Evolutionary conservation across 2,797 vertebrate species (phyloP).

Genomic region (Schizopygopsis pylzovi): DNA sequence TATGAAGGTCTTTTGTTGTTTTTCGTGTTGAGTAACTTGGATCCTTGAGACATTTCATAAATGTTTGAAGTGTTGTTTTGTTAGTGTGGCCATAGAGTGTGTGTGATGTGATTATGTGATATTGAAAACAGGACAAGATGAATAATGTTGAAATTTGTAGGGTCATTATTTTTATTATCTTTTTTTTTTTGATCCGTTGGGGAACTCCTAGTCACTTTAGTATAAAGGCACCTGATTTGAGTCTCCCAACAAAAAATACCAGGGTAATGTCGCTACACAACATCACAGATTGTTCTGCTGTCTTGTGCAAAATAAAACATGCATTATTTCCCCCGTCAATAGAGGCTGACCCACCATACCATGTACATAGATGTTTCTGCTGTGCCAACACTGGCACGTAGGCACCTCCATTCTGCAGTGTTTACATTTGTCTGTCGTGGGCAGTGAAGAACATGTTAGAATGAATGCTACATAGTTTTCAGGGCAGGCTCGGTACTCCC

Average conservation of each 20-base stretch:
- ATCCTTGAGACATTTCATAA: constrained; percentile 92
- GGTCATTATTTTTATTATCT: constrained; percentile 63
- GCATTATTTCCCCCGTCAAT: constrained; percentile 66
- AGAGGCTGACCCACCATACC: constrained; percentile 70
- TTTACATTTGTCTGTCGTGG: constrained; percentile 82
- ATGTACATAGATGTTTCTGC: constrained; percentile 70
- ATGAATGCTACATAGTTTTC: constrained; percentile 45
- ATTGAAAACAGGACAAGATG: constrained; percentile 68
- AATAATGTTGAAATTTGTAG: constrained; percentile 66
- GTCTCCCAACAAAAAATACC: constrained; percentile 55
- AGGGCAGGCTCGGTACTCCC: constrained; percentile 41
- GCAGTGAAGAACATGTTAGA: constrained; percentile 69
- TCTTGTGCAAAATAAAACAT: constrained; percentile 66
- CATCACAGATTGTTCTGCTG: constrained; percentile 73
- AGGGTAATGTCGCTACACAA: constrained; percentile 64
- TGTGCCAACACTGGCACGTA: constrained; percentile 79
- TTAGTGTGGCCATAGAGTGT: constrained; percentile 93
- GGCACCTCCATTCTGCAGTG: constrained; percentile 77
- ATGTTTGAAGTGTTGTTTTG: constrained; percentile 91
- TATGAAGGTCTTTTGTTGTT: constrained; percentile 97
- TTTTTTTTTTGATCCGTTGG: constrained; percentile 68
- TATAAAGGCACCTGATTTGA: constrained; percentile 66
- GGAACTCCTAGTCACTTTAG: constrained; percentile 66
- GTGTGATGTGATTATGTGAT: constrained; percentile 81
- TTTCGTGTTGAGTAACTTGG: constrained; percentile 92